Evolutionary conservation across 2,797 vertebrate genomes (phyloP).

Genomic region (Borostomias antarcticus): DNA sequence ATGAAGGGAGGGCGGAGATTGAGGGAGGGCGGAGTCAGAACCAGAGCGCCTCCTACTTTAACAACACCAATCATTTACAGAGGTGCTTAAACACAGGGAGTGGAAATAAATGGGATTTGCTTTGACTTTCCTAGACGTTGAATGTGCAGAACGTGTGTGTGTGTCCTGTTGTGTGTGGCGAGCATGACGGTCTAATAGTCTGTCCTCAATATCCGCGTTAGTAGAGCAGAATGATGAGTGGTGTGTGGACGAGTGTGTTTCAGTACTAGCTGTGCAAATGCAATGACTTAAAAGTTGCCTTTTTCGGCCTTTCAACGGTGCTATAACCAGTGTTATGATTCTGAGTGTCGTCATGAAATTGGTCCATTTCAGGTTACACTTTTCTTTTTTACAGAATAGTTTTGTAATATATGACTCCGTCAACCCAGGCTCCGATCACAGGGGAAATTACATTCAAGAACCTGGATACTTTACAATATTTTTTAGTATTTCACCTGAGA

Average conservation of each 20-base stretch:
- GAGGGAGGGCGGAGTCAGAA: too few relatives aligned
- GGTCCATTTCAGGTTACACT: slow-evolving; percentile 41
- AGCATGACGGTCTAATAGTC: slow-evolving; percentile 26
- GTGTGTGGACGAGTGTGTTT: slow-evolving; percentile 37
- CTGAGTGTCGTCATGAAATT: slow-evolving; percentile 31
- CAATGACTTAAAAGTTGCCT: slow-evolving; percentile 59
- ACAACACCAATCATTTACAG: neutral
- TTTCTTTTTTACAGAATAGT: slow-evolving; percentile 39
- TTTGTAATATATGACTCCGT: slow-evolving; percentile 34
- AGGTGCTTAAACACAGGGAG: neutral
- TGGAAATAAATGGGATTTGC: slow-evolving; percentile 18
- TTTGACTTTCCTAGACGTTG: slow-evolving; percentile 55
- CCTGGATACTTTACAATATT: slow-evolving; percentile 40
- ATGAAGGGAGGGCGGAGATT: neutral
- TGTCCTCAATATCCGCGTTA: slow-evolving; percentile 30
- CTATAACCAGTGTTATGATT: slow-evolving; percentile 60
- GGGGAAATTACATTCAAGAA: slow-evolving; percentile 50
- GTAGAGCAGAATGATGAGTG: slow-evolving; percentile 30
- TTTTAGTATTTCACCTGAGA: slow-evolving; percentile 50
- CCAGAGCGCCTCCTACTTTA: neutral
- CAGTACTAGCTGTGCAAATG: slow-evolving; percentile 46
- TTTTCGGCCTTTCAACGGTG: slow-evolving; percentile 66
- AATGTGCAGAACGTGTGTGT: slow-evolving; percentile 59
- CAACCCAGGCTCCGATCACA: slow-evolving; percentile 54
- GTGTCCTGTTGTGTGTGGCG: slow-evolving; percentile 37